Conservation (phyloP, 1,140 invertebrate genomes). For the Pinna nobilis region DNA sequence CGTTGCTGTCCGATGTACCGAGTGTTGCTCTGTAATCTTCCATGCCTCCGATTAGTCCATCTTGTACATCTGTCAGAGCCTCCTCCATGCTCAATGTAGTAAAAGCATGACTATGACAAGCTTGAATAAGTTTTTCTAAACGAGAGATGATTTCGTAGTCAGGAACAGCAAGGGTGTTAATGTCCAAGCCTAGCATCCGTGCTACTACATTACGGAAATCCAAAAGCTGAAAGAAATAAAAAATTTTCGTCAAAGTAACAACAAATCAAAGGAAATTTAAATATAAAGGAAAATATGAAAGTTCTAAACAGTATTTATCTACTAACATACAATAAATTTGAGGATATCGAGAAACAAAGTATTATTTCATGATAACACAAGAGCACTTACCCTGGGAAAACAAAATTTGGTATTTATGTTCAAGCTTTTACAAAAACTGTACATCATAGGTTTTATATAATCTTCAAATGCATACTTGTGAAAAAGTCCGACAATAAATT, state of each 20-base stretch:
- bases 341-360: no score
- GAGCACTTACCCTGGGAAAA: no score
- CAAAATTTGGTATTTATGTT: no score
- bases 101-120: slow-evolving; percentile 67
- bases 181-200: slow-evolving; percentile 73
- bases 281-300: no score
- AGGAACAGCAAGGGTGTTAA: slow-evolving; percentile 72
- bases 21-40: slow-evolving; percentile 53
- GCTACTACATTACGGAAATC: slow-evolving; percentile 73
- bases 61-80: slow-evolving; percentile 68
- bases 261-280: background rate
- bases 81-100: slow-evolving; percentile 67
- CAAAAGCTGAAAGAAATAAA: slow-evolving; percentile 64
- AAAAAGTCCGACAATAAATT: no score
- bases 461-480: no score
- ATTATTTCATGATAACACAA: no score
- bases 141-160: slow-evolving; percentile 75
- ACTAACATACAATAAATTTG: no score
- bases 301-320: no score
- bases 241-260: slow-evolving; percentile 9
- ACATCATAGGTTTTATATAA: no score
- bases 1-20: slow-evolving; percentile 38
- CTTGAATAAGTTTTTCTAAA: slow-evolving; percentile 72
- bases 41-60: slow-evolving; percentile 62
- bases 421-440: no score